Evolutionary conservation across 2,888 invertebrate genomes (phyloP), one percentile per base, ranked within the genome.

Genomic region (Dicyrtoma fusca): DNA sequence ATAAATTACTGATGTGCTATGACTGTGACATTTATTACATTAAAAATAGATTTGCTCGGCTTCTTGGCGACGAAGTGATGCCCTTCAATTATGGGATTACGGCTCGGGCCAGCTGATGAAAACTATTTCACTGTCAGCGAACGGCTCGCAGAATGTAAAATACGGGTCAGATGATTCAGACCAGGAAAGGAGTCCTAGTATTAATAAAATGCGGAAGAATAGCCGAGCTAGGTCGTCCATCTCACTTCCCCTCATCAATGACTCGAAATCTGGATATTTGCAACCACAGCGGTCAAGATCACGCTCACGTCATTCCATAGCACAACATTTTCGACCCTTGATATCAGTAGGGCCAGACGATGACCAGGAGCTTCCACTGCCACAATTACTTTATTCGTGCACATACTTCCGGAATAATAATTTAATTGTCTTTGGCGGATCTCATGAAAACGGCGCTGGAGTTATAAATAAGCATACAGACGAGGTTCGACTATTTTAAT

Each of bases 81-180:
- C 86, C 53, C 84, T 90, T 74, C 88, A 89, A 82, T 77, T 89
- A 25, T 90, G 89, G 88, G 89, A 90, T 82, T 90, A 90, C 80
- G 86, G 86, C 10, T 86, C 87, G n/a, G 88, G 88, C 74, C 88
- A 87, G 83, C 83, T 89, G 66, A 87, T 89, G 1, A 73, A 73
- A 23, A 47, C 23, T 3, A 55, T 73, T 19, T 10, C 47, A 3
- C 8, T 34, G 34, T 25, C 49, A 4, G 10, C 17, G 14, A n/a
- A n/a, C n/a, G n/a, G 13, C 10, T 34, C 8, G 34, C 34, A 3
- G 4, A 34, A 34, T 3, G 34, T 3, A 34, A 34, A 34, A 8
- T 25, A 25, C 14, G 5, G 1, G 11, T 19, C n/a, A 14, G 14
- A 17, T 57, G 23, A 14, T 34, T 25, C 26, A 23, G 42, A 25